Evolutionary conservation across 2,113 vertebrate genomes (phyloP), one percentile per base, ranked within the genome.

Genomic region (Eupsittula cactorum): DNA sequence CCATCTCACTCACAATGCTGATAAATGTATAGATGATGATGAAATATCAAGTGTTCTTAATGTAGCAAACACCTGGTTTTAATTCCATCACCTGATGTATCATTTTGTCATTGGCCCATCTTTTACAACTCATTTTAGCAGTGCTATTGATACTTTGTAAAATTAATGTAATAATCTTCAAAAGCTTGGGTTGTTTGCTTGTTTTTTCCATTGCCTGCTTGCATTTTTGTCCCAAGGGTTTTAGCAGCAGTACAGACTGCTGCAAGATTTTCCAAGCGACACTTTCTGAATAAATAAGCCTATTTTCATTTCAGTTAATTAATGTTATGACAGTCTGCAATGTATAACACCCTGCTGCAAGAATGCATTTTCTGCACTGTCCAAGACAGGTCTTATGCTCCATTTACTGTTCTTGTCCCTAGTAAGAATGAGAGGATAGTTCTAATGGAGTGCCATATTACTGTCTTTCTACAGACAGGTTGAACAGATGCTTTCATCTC

Each of bases 1-100:
- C 71, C 31, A 59, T 88, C 75, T 94, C 67, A 94, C 47, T 96
- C 81, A 95, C 65, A 94, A 53, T 75, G 47, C 77, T 69, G 86
- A 96, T 78, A 95, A 95, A 96, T 95, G 92, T 90, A 97, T 64
- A 90, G 47, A 90, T 81, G 76, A 91, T 91, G 59, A 94, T 95
- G 88, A 97, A 97, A 92, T 95, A 93, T 71, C 80, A 95, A 88
- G 57, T 90, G 35, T 71, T 96, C 95, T 96, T 93, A 92, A 95
- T 92, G 93, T 70, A 96, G 82, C 82, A 91, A 93, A 44, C 41
- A 90, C 44, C 50, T 93, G 85, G 68, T 75, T 95, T 93, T 94
- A 93, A 94, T 93, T 88, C 57, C 35, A 93, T 83, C 57, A 71
- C 83, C 89, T 82, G 78, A 97, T 97, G 79, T n/a, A 70, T 91